Conservation (phyloP, 2,113 vertebrate species). For the Glaucidium brasilianum region DNA sequence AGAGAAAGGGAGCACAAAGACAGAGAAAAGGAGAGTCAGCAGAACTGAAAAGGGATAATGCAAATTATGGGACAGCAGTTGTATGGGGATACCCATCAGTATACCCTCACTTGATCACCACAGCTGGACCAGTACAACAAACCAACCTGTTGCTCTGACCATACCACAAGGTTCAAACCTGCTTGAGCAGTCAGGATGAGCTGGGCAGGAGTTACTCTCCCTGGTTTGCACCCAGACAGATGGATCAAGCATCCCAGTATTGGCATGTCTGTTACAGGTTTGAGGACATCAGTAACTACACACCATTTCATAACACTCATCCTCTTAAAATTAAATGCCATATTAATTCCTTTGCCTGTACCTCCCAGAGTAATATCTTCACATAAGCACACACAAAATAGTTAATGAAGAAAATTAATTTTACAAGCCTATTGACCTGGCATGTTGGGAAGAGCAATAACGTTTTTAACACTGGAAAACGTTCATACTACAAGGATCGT, state of each 20-base stretch:
- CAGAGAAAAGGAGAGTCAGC: not conserved
- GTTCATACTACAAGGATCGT: not conserved
- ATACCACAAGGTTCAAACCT: not conserved
- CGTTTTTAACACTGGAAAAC: not conserved
- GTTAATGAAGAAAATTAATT: not conserved
- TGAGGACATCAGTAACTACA: not conserved
- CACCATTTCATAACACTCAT: not conserved
- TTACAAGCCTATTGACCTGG: not conserved
- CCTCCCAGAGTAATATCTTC: not conserved
- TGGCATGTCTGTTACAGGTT: not conserved
- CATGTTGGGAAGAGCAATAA: not conserved
- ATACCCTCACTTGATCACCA: not conserved
- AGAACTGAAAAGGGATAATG: not conserved
- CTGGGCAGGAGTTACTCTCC: not conserved
- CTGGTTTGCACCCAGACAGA: not conserved
- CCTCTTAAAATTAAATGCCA: not conserved
- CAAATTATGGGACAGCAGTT: too few relatives aligned
- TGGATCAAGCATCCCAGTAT: accelerated
- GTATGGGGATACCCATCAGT: accelerated
- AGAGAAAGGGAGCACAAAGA: not conserved
- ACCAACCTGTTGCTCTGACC: not conserved
- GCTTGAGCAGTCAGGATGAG: not conserved
- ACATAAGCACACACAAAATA: not conserved
- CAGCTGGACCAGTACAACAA: not conserved
- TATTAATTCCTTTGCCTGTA: not conserved